These are phyloP conservation scores for Tetrapedia diversipes DNA, from an alignment of 2,888 invertebrate species.

Conservation along the genomic window DNA sequence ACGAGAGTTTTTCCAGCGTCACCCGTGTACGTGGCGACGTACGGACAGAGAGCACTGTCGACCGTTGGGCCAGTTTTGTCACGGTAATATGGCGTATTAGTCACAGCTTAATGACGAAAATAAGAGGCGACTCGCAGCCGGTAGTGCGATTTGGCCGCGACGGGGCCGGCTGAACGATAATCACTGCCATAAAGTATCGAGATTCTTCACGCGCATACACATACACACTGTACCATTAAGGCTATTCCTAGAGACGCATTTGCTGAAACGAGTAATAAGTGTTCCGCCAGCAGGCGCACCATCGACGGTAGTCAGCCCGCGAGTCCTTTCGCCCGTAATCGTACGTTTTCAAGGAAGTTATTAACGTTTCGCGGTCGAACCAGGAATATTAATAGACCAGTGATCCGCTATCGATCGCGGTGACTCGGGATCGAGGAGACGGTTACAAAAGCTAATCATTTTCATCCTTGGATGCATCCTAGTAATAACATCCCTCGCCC, in stretches of 20 bases:
- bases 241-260: constrained; percentile 64
- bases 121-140: constrained; percentile 53
- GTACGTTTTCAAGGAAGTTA: constrained; percentile 52
- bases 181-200: constrained; percentile 67
- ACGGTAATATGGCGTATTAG: constrained; percentile 66
- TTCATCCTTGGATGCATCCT: too few species aligned
- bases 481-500: too few species aligned
- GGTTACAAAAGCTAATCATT: too few species aligned
- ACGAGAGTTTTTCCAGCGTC: constrained; percentile 50
- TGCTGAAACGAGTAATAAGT: constrained; percentile 60
- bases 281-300: constrained; percentile 25
- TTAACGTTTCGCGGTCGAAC: constrained; percentile 30
- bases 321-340: constrained; percentile 51
- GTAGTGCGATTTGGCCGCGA: constrained; percentile 59
- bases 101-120: constrained; percentile 69
- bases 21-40: background rate
- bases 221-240: constrained; percentile 58
- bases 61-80: constrained; percentile 57
- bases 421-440: too few species aligned
- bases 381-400: constrained; percentile 18
- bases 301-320: constrained; percentile 36
- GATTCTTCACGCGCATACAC: constrained; percentile 67
- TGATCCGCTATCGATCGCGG: background rate
- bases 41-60: background rate
- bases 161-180: constrained; percentile 63